Evolutionary conservation across 1,140 invertebrate genomes (phyloP), one percentile per base, ranked within the genome.

Genomic region (Monomorium pharaonis): DNA sequence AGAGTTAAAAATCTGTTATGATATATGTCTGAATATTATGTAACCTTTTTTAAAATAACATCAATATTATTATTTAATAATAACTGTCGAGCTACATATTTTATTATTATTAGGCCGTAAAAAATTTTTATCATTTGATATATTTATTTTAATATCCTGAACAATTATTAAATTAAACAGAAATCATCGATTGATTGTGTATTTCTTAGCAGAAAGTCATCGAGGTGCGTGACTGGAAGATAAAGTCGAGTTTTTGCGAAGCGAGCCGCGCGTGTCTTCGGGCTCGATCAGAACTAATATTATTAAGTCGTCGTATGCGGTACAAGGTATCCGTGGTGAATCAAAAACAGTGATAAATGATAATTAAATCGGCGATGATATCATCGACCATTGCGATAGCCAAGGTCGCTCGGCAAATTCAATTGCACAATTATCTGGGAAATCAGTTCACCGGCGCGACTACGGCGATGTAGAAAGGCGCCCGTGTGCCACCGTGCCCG

Each of bases 361-460:
- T 74, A 83, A 89, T 85, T 60, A 78, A 78, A 42, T 51, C 30
- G 49, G 33, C 58, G 87, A 72, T 83, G 78, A 83, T 58, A 83
- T 83, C 78, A 83, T 56, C 67, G 30, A 18, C n/a, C 14, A 7
- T 69, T 49, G 88, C 85, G 70, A 86, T 85, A 83, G 85, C 75
- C 91, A 92, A 92, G 91, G 90, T 92, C 92, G 86, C 56, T 86
- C 87, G 78, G 89, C 86, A 85, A 91, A 91, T 92, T 88, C 86
- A 88, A 86, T 92, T 92, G 91, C 91, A 88, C 87, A 92, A 92
- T 92, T 62, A 84, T 86, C 91, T 86, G 81, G 63, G 87, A 89
- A 92, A 91, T 90, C 91, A 87, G 91, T 92, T 88, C 89, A 86
- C 88, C 85, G 88, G 78, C 85, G 85, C 83, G 86, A 86, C 65